Percentiles rank a stretch among this genome's conserved stretches.
phyloP scores from a whole-genome alignment of 2,888 invertebrate genomes.

The Euplexia lucipara region DNA sequence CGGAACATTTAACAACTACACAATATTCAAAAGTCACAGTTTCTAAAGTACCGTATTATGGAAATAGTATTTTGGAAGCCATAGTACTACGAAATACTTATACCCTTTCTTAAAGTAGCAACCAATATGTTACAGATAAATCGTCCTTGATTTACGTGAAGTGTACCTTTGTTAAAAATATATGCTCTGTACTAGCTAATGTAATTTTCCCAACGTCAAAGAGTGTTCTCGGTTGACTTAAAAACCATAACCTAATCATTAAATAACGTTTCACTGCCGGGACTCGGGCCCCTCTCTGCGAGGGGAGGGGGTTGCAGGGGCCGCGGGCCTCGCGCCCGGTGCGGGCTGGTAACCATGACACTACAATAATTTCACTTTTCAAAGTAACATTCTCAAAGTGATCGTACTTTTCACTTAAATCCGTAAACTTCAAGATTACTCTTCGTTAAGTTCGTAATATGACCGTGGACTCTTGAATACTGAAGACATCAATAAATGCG shows the following conservation, averaged over 20 bases:
- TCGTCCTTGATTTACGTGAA: too few species aligned
- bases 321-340: not conserved
- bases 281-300: not conserved
- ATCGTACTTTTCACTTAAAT: constrained; percentile 30
- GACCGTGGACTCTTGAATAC: constrained; percentile 26
- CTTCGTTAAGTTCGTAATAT: constrained; percentile 38
- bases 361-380: constrained; percentile 25
- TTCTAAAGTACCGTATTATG: too few species aligned
- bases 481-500: constrained; percentile 53
- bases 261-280: not conserved
- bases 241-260: constrained; percentile 1
- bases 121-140: too few species aligned
- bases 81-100: too few species aligned
- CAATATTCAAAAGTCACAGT: too few species aligned
- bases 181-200: too few species aligned
- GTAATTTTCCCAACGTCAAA: not conserved
- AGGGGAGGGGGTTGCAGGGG: not conserved
- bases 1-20: too few species aligned
- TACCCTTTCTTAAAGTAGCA: too few species aligned
- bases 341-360: constrained; percentile 23
- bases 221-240: not conserved
- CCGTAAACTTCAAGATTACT: constrained; percentile 36
- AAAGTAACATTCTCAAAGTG: constrained; percentile 11
- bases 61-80: too few species aligned
- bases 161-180: too few species aligned